Conservation (phyloP, 2,888 invertebrate species). For the Melieria crassipennis region DNA sequence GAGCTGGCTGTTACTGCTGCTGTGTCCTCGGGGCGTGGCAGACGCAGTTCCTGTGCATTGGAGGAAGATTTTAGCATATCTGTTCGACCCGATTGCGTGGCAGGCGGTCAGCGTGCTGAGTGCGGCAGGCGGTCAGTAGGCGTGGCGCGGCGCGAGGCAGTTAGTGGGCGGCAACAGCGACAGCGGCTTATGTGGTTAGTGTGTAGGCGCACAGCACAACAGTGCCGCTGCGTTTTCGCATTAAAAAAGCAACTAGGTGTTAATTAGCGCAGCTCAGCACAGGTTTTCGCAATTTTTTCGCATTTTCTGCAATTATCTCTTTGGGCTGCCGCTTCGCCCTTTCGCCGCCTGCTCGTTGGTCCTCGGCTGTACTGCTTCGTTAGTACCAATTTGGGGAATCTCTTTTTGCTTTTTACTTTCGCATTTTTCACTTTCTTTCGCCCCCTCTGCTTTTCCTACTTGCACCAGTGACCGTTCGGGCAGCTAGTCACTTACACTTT, state of each 20-base stretch:
- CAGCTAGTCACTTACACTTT: too few species aligned
- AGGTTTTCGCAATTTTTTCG: conserved; percentile 14
- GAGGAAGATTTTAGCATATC: conserved; percentile 63
- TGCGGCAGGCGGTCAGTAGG: neutral
- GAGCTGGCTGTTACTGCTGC: conserved; percentile 45
- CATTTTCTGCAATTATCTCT: conserved; percentile 25
- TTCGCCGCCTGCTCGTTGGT: too few species aligned
- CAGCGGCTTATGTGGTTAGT: conserved; percentile 20
- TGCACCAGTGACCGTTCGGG: too few species aligned
- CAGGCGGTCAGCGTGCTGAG: conserved; percentile 13
- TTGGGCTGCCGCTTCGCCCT: neutral
- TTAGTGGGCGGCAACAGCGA: conserved; percentile 22
- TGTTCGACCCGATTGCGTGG: conserved; percentile 10
- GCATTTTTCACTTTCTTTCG: too few species aligned
- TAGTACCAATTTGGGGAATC: too few species aligned
- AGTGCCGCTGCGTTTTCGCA: conserved; percentile 8
- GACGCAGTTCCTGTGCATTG: conserved; percentile 63
- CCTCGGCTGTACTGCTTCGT: too few species aligned
- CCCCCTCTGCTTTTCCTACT: too few species aligned
- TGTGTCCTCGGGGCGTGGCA: conserved; percentile 56
- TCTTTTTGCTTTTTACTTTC: too few species aligned
- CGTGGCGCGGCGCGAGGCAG: neutral
- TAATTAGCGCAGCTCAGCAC: conserved; percentile 23
- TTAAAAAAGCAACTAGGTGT: conserved; percentile 23
- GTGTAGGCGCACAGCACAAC: conserved; percentile 12